Base-by-base conservation (phyloP, 2,113 vertebrate genomes). In the Pogona vitticeps region DNA sequence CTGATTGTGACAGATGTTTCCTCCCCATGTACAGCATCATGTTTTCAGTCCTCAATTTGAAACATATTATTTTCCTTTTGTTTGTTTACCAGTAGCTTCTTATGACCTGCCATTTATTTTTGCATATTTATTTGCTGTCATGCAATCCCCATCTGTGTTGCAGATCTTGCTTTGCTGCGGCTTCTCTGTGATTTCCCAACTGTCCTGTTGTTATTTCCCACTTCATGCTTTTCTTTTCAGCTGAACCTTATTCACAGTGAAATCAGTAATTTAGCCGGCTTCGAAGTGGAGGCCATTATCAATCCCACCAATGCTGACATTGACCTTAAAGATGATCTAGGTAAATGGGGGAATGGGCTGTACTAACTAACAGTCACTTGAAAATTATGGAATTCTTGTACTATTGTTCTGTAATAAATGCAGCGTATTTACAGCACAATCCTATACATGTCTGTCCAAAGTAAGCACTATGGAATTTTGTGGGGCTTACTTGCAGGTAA, bases 221-320 rank as follows among this genome's bases (percentile, higher is more conserved):
- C 95, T 96, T 96, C 96, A 94, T 98, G 97, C 96, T 97, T 98
- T 96, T 97, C 96, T 96, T 97, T 96, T 96, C 98, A 99, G 98
- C 98, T 99, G 96, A 99, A 99, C 97, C 98, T 99, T 94, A 99
- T 99, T 98, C 98, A 99, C 98, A 99, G 98, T 97, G 98, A 99
- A 97, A 98, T 99, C 98, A 99, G 97, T 98, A 99, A 99, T 98
- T 98, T 99, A 98, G 98, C 98, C 97, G 98, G 98, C 97, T 99
- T 99, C 97, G 98, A 99, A 96, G 98, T 99, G 98, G 98, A 99
- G 97, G 98, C 98, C 97, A 98, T 99, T 97, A 98, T 99, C 98
- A 99, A 99, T 97, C 98, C 98, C 93, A 99, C 98, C 97, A 99
- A 98, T 97, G 98, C 98, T 97, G 98, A 99, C 97, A 98, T 99